Percentiles rank a stretch among this genome's conserved stretches.
Evolutionary conservation across 2,113 vertebrate species (phyloP).

Genomic region (Microcebus murinus): DNA sequence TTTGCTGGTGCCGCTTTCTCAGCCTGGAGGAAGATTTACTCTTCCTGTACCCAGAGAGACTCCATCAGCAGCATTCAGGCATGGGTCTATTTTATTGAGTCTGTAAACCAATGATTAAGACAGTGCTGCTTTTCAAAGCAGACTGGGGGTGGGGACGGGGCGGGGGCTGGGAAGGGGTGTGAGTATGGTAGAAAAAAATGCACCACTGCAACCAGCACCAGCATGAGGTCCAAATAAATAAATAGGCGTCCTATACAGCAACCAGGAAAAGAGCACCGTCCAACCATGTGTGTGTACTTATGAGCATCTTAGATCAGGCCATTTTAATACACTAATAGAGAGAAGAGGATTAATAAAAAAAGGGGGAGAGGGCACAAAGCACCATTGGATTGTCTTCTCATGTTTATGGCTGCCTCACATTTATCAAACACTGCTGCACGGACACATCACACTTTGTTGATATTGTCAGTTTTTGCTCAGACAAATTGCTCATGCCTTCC

Average conservation of each 20-base stretch:
- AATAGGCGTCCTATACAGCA: slow-evolving; percentile 51
- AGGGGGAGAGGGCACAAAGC: not conserved
- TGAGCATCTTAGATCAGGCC: slow-evolving; percentile 36
- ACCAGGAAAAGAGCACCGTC: slow-evolving; percentile 14
- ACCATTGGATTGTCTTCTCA: slow-evolving; percentile 37
- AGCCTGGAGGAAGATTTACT: slow-evolving; percentile 79
- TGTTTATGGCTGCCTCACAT: slow-evolving; percentile 73
- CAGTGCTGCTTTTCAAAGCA: slow-evolving; percentile 80
- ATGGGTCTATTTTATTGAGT: slow-evolving; percentile 74
- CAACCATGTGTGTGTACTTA: slow-evolving; percentile 11
- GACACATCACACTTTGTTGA: slow-evolving; percentile 74
- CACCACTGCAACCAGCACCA: slow-evolving; percentile 76
- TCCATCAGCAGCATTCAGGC: slow-evolving; percentile 80
- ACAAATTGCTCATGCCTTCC: slow-evolving; percentile 66
- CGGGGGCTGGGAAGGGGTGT: not conserved
- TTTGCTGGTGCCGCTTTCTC: slow-evolving; percentile 76
- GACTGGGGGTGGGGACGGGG: not conserved
- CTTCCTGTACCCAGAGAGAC: slow-evolving; percentile 71
- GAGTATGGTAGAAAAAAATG: slow-evolving; percentile 78
- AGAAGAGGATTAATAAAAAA: not conserved
- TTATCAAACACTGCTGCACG: slow-evolving; percentile 66
- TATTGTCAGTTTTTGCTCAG: slow-evolving; percentile 74
- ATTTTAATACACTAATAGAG: slow-evolving; percentile 6
- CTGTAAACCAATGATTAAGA: slow-evolving; percentile 81
- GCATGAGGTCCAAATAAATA: slow-evolving; percentile 68